Base-by-base conservation (phyloP, 2,113 vertebrate genomes). In the Prochilodus magdalenae region DNA sequence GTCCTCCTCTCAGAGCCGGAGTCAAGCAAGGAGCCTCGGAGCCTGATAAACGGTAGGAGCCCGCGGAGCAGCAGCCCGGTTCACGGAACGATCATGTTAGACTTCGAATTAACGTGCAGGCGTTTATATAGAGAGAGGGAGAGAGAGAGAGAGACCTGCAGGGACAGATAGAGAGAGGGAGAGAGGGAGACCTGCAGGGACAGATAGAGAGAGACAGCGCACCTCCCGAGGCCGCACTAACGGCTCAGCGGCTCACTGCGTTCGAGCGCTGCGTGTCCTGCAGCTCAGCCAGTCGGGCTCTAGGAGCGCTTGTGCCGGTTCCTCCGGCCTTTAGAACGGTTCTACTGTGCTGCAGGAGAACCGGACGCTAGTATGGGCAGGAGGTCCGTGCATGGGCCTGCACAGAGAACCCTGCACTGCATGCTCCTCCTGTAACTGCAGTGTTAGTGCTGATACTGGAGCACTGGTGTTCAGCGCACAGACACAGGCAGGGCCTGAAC, bases 11-110 rank as follows among this genome's bases (percentile, higher is more conserved):
- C 72, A 16, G 26, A 73, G 73, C 84, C 73, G 83, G 78, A 27
- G 81, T 79, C n/a, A 57, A 69, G 72, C 49, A 30, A 40, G 59
- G 51, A 70, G 44, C 53, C 62, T 62, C 65, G 76, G 74, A 72
- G 82, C 83, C 59, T 69, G 67, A 80, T 62, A 85, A 53, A 86
- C 91, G 92, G 92, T 94, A 90, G 79, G 89, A 36, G 29, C 69
- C 71, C 44, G 47, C 30, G 0, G 20, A 57, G 29, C 12, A 6
- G 0, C 57, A 29, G 2, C 55, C n/a, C 16, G 40, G 59, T 40
- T 36, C 4, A 18, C 8, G 4, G 18, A 67, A 67, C 44, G 18
- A 69, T 36, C 22, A 6, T 1, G 33, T 70, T 70, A n/a, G 36
- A 29, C 29, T 36, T 67, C 7, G 14, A 36, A 8, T 36, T 33